Evolutionary conservation across 1,140 invertebrate species (phyloP).

Genomic region (Teleogryllus occipitalis): DNA sequence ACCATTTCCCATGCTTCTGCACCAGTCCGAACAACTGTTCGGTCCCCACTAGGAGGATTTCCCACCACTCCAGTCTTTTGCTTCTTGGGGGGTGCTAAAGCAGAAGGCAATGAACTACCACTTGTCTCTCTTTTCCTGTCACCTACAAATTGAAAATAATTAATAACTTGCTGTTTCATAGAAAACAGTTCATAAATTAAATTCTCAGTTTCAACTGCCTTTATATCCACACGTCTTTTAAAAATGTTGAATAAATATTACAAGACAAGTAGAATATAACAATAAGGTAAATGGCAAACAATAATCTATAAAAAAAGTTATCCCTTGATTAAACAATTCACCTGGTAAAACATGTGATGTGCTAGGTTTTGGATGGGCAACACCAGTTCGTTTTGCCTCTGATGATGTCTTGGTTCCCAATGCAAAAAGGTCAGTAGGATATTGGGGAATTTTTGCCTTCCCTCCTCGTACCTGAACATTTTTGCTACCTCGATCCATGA

Average conservation of each 20-base stretch:
- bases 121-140: slow-evolving; percentile 47
- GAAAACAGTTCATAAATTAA: too few relatives aligned
- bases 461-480: slow-evolving; percentile 38
- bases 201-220: too few relatives aligned
- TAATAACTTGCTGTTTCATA: too few relatives aligned
- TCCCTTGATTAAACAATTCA: slow-evolving; percentile 24
- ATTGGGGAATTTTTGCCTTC: slow-evolving; percentile 53
- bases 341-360: slow-evolving; percentile 34
- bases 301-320: neutral
- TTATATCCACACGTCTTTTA: slow-evolving; percentile 8
- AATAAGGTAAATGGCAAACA: neutral
- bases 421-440: slow-evolving; percentile 51
- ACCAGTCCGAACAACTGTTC: slow-evolving; percentile 11
- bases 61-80: slow-evolving; percentile 32
- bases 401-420: slow-evolving; percentile 46
- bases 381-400: slow-evolving; percentile 45
- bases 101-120: slow-evolving; percentile 33
- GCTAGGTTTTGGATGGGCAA: slow-evolving; percentile 42
- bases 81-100: slow-evolving; percentile 37
- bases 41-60: slow-evolving; percentile 15
- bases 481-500: slow-evolving; percentile 18
- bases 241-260: slow-evolving; percentile 25
- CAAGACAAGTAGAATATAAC: neutral
- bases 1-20: slow-evolving; percentile 49
- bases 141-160: slow-evolving; percentile 26